Evolutionary conservation across 2,888 invertebrate genomes (phyloP), one percentile per base, ranked within the genome.

Genomic region (Melieria omissa): DNA sequence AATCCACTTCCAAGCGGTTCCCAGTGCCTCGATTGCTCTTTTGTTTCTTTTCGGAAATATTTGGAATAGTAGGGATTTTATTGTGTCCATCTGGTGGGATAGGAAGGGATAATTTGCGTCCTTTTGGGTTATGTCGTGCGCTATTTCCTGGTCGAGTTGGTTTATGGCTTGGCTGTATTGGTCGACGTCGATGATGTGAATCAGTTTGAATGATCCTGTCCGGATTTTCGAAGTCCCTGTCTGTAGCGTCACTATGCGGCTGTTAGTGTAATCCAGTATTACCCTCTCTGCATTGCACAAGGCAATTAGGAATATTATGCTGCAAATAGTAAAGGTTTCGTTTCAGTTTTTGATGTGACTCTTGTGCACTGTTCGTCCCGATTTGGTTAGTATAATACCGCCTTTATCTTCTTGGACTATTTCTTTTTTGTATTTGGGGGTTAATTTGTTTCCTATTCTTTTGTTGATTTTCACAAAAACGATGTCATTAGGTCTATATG

Each of bases 311-410:
- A n/a, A 61, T 61, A 10, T 10, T 57, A 57, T 57, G 29, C 57
- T 57, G 57, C 41, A 57, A 57, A 8, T 16, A 29, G 29, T 29
- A 29, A 10, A 29, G 9, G 4, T 57, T 14, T 14, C 12, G 16
- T 54, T 16, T 73, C 63, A 74, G 9, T 75, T 75, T 61, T 70
- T 69, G 45, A 74, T 75, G 41, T 67, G 55, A 57, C 70, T 76
- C 73, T 74, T 72, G 44, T 74, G 70, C 6, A 74, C 60, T 4
- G 54, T 58, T 71, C 73, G 54, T 5, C 70, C 73, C 8, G 70
- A 68, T 62, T 68, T 64, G 2, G 70, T 75, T 47, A 70, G 14
- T 0, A 75, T 58, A 7, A 70, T 66, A 9, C 70, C 67, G 41
- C 65, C 65, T 45, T 47, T 74, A 41, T 75, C 68, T 65, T 70